Base-by-base conservation (phyloP, 2,797 vertebrate genomes). In the Poeciliopsis infans region DNA sequence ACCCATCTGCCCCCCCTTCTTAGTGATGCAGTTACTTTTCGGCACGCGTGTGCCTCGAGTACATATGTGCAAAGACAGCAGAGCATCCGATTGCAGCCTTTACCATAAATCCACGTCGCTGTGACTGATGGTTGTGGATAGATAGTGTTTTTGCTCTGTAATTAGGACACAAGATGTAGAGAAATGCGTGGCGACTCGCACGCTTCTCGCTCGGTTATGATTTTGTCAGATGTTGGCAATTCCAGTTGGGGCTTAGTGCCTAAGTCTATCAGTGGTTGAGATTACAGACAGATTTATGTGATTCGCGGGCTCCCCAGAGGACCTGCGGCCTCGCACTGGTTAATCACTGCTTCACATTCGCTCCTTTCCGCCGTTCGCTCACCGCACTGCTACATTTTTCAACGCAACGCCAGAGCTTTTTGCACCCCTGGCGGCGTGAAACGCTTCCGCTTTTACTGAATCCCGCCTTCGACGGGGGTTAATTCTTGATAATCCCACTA, bases 261-360 rank as follows among this genome's bases (percentile, higher is more conserved):
- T 94, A 94, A 94, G 82, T 94, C 93, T 92, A 94, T 95, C 93
- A 94, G 93, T 91, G 90, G 91, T 93, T 91, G 91, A 94, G 94
- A 95, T 95, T 95, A 95, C 92, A 89, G 92, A 92, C 93, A 94
- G 93, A 95, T 95, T 94, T 94, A 92, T 93, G 91, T 93, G 93
- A 93, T 93, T 93, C 92, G 68, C 92, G 68, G 10, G 83, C 81
- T 92, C 93, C 86, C 86, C 90, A 7, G 2, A 92, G 87, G 93
- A 94, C 88, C 85, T 70, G 89, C 77, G 93, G 92, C 90, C 91
- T 89, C 71, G 73, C 91, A 81, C 85, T 88, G 91, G 92, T 94
- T 94, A 94, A 94, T 94, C 93, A 92, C 91, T n/a, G 87, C 91
- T 92, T 92, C 90, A 84, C 88, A 85, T 92, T 89, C 86, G 85